phyloP scores from a whole-genome alignment of 2,888 invertebrate species.

The Agonum fuliginosum region DNA sequence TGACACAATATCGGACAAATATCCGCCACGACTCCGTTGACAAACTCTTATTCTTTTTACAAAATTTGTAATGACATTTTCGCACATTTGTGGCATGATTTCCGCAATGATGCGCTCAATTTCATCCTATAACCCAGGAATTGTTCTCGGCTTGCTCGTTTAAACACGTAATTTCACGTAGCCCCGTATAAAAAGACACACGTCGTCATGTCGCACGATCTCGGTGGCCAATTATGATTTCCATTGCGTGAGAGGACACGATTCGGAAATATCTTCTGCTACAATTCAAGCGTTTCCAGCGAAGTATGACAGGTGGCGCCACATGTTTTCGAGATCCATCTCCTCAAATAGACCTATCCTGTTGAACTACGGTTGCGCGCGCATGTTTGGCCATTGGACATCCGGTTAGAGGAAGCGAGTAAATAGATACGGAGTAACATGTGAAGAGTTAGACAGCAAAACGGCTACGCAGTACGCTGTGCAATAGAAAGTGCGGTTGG shows the following conservation, averaged over 20 bases:
- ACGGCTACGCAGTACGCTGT: too few relatives aligned
- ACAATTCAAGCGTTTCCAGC: not conserved
- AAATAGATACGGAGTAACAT: too few relatives aligned
- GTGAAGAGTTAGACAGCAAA: too few relatives aligned
- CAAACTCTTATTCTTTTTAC: not conserved
- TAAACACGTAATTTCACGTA: constrained; percentile 13
- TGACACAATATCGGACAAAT: constrained; percentile 5
- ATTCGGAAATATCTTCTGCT: not conserved
- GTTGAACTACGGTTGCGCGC: too few relatives aligned
- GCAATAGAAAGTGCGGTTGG: too few relatives aligned
- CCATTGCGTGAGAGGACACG: constrained; percentile 5
- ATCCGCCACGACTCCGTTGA: too few relatives aligned
- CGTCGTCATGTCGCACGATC: not conserved
- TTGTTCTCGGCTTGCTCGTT: constrained; percentile 17
- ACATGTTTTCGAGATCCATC: constrained; percentile 8
- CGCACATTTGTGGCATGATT: not conserved
- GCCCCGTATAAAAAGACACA: constrained; percentile 2
- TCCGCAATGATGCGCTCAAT: constrained; percentile 19
- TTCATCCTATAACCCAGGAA: constrained; percentile 12
- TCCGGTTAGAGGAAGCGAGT: too few relatives aligned
- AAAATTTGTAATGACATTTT: constrained; percentile 23
- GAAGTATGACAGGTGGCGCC: constrained; percentile 15
- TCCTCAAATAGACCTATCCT: not conserved
- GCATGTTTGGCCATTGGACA: too few relatives aligned
- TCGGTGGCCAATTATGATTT: constrained; percentile 15